A percentile compares a stretch with the other conserved stretches of the same genome.
These are phyloP conservation scores for Carettochelys insculpta DNA, from an alignment of 2,113 vertebrate genomes.

Conservation along the genomic window DNA sequence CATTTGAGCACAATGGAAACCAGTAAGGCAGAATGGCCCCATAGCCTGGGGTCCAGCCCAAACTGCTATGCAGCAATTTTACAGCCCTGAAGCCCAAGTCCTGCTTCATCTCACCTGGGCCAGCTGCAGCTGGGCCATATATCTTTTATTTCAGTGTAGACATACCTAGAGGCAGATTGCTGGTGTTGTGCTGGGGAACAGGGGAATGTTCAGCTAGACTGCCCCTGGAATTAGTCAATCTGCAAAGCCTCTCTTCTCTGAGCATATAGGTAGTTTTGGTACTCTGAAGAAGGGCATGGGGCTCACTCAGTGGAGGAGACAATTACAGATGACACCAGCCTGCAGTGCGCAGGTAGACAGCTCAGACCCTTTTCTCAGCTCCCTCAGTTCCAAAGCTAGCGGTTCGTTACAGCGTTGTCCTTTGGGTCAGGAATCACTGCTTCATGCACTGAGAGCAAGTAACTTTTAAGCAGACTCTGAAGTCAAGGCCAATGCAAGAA, in stretches of 20 bases:
- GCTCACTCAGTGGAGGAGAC: neutral
- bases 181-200: neutral
- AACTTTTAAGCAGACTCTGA: neutral
- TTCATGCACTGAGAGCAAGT: neutral
- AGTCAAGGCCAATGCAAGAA: slow-evolving; percentile 1
- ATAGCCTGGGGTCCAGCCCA: neutral
- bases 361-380: neutral
- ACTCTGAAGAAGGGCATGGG: neutral
- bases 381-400: neutral
- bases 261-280: neutral
- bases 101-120: neutral
- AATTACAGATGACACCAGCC: neutral
- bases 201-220: neutral
- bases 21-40: neutral
- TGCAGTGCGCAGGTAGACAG: neutral
- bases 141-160: neutral
- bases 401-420: neutral
- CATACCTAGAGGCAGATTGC: neutral
- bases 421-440: slow-evolving; percentile 23
- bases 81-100: neutral
- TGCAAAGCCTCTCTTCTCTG: neutral
- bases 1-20: neutral
- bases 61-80: neutral
- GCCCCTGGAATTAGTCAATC: neutral
- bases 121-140: neutral